Base-by-base conservation (phyloP, 2,888 invertebrate genomes). In the Andrena chrysosceles region DNA sequence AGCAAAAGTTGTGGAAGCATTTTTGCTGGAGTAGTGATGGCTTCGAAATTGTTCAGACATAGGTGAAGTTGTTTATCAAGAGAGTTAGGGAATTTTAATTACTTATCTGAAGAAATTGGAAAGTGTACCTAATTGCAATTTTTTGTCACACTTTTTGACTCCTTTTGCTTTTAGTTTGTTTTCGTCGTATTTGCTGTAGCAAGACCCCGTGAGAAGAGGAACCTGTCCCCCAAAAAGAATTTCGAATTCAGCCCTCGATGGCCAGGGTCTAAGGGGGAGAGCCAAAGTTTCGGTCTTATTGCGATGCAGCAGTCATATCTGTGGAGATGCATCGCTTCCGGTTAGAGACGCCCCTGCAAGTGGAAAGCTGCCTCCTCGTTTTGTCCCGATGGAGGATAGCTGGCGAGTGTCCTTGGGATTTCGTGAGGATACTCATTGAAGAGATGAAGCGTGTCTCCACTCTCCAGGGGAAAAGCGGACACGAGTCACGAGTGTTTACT, bases 301-400 rank as follows among this genome's bases (percentile, higher is more conserved):
- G 68, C 74, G 29, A 77, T 77, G 78, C 79, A 73, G 71, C 56
- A 72, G 76, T 62, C 54, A 75, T 71, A 66, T 63, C 49, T 63
- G 31, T 52, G 63, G 79, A 84, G 79, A 81, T 74, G 60, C 67
- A 72, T 88, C n/a, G 71, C 63, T 79, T 85, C 85, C 83, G 83
- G 77, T 83, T 64, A 78, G 42, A 64, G 64, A 67, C 60, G 62
- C 69, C 67, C 70, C 70, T 48, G 23, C 26, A 26, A 76, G 33
- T 20, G 16, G 33, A 60, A 35, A 67, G 66, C 52, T 74, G n/a
- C 59, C 54, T 49, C n/a, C 26, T 31, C 63, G 68, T 56, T 33
- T 29, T 64, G 48, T 23, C 42, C 7, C 16, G 74, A 60, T 71
- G 48, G 49, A n/a, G 60, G 68, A 81, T 64, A 63, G 74, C 56